Percentiles rank a stretch among this genome's conserved stretches.
Conservation (phyloP, 2,113 vertebrate genomes). For the Holacanthus passer region DNA sequence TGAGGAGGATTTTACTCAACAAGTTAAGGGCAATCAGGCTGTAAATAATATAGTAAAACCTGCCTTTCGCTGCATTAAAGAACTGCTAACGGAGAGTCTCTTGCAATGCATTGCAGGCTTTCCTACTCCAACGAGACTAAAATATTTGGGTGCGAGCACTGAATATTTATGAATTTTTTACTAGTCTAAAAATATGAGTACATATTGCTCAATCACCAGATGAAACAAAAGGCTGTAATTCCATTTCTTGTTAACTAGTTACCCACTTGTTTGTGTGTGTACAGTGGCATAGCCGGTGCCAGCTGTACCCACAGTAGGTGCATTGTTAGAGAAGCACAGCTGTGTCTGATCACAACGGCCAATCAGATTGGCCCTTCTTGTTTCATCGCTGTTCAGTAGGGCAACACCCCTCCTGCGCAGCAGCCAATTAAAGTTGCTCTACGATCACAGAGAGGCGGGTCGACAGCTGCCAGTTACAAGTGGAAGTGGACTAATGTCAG, state of each 20-base stretch:
- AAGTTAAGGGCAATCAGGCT: not conserved
- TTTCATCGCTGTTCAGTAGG: not conserved
- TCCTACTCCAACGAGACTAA: not conserved
- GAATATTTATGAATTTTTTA: not conserved
- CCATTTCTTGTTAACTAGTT: constrained; percentile 1
- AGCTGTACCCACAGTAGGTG: constrained; percentile 40
- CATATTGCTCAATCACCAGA: not conserved
- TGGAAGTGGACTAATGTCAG: constrained; percentile 7
- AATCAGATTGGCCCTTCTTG: constrained; percentile 39
- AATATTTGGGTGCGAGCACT: not conserved
- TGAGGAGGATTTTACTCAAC: not conserved
- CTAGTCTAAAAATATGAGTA: not conserved
- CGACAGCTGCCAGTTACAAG: constrained; percentile 10
- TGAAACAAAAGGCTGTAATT: constrained; percentile 17
- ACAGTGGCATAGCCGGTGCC: constrained; percentile 9
- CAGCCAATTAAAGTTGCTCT: constrained; percentile 14
- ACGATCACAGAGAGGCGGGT: not conserved
- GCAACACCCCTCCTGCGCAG: not conserved
- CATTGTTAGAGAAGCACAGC: constrained; percentile 58
- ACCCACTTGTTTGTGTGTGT: constrained; percentile 20
- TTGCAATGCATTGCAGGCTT: not conserved
- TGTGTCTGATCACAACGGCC: constrained; percentile 53
- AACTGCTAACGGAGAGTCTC: not conserved
- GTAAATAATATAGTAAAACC: not conserved
- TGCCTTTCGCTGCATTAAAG: not conserved